Evolutionary conservation across 2,888 invertebrate genomes (phyloP), one percentile per base, ranked within the genome.

Genomic region (Ophion costatus): DNA sequence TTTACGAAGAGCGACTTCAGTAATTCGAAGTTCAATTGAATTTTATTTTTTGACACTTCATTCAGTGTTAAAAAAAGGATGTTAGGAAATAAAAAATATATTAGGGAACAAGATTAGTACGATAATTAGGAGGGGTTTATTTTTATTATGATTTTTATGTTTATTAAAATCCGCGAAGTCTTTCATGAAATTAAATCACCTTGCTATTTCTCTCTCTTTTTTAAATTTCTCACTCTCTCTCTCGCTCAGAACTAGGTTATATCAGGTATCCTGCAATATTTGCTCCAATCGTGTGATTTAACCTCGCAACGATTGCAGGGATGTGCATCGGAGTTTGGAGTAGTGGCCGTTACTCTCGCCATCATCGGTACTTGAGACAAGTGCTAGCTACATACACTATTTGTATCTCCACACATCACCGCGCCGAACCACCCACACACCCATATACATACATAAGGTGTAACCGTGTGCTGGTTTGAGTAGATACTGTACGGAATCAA

Each of bases 291-390:
- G 80, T 74, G 80, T 69, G 74, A 74, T 67, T 63, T 29, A 29
- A 24, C 61, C 17, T 61, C 22, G 69, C 5, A 20, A 57, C 51
- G 70, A 71, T 38, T 79, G 70, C 69, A 64, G 17, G 69, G 24
- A 24, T 59, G 33, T 69, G 75, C 61, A 63, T 59, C 51, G 75
- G 33, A 33, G 61, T 66, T 69, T 75, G 69, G 61, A 2, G 69
- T 38, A 59, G 75, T 69, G 69, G 45, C 59, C 69, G 42, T 51
- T 22, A 81, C 70, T 70, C 76, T 63, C 20, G 81, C 75, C 63
- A 56, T 81, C 69, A 76, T 76, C 75, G 81, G 56, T 81, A 76
- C 81, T 81, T 38, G 61, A 81, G 76, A 81, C 70, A 56, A 81
- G 81, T 81, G 63, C 70, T 33, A 6, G 14, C 2, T 80, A 76